Evolutionary conservation across 2,888 invertebrate species (phyloP).

Genomic region (Mimachlamys varia): DNA sequence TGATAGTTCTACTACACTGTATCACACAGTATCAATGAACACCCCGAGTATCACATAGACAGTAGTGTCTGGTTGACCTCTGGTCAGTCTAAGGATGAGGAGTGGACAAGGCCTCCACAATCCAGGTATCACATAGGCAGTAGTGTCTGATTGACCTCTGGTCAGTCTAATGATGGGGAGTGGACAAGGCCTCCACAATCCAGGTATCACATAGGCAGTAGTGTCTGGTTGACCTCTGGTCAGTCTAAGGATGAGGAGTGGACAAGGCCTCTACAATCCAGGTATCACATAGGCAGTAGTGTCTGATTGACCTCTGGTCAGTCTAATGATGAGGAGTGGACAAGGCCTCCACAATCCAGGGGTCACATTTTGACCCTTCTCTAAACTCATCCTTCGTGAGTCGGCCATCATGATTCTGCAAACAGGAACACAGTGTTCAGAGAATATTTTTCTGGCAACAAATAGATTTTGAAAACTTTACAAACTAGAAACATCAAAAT

Average conservation of each 20-base stretch:
- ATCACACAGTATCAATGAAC: background rate
- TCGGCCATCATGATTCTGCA: conserved; percentile 82
- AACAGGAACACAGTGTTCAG: conserved; percentile 43
- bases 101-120: too few relatives aligned
- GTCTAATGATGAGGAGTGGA: conserved; percentile 67
- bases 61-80: too few relatives aligned
- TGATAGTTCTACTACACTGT: too few relatives aligned
- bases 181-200: too few relatives aligned
- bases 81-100: too few relatives aligned
- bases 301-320: background rate
- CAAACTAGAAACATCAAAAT: too few relatives aligned
- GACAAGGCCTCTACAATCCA: conserved; percentile 82
- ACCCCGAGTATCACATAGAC: too few relatives aligned
- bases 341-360: conserved; percentile 83
- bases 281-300: conserved; percentile 10
- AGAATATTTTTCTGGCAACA: too few relatives aligned
- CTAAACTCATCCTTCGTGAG: conserved; percentile 82
- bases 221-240: background rate
- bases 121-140: too few relatives aligned
- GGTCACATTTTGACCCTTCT: conserved; percentile 82
- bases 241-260: conserved; percentile 59
- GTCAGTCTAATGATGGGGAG: too few relatives aligned
- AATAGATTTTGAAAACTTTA: too few relatives aligned
- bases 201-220: background rate
- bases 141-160: too few relatives aligned